Base-by-base conservation (phyloP, 2,888 invertebrate species). In the Drosophila cognata region DNA sequence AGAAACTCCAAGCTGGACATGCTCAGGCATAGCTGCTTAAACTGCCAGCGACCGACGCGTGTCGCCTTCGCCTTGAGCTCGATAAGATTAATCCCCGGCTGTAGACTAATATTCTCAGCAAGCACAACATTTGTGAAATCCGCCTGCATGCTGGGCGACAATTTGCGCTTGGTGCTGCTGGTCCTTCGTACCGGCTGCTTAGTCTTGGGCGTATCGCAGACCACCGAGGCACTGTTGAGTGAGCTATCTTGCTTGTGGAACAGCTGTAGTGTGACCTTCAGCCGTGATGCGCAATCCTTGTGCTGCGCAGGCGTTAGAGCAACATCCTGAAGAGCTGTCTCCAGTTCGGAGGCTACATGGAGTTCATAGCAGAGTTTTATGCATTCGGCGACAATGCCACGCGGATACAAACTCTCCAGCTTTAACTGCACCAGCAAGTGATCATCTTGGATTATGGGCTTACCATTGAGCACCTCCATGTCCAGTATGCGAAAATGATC, bases 201-300 rank as follows among this genome's bases (percentile, higher is more conserved):
- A 1, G 94, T 94, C 91, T 96, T 96, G 0, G 94, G 94, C 84
- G 95, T 95, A 75, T 95, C 95, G 82, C 96, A 96, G 35, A 96
- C 95, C 3, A 97, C 95, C 4, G 96, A 96, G 0, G 96, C 97
- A 79, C 96, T 95, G 58, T 95, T 95, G 8, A 98, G 93, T 33
- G 95, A 96, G 88, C 96, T 96, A 91, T 98, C 97, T 92, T 98
- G 96, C 91, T 97, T 96, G 91, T 96, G 96, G 88, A 96, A 96
- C 41, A 97, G 92, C 91, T 96, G 95, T 51, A 96, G 95, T 50
- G 95, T 95, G 63, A 97, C 95, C 65, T 95, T 94, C 2, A 91
- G 61, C 2, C 89, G 89, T 4, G 90, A 80, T 2, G 55, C 50
- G 13, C 67, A 67, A 36, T 89, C 88, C 59, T 82, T 90, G 25